Evolutionary conservation across 2,888 invertebrate species (phyloP), one percentile per base, ranked within the genome.

Genomic region (Drosophila helvetica): DNA sequence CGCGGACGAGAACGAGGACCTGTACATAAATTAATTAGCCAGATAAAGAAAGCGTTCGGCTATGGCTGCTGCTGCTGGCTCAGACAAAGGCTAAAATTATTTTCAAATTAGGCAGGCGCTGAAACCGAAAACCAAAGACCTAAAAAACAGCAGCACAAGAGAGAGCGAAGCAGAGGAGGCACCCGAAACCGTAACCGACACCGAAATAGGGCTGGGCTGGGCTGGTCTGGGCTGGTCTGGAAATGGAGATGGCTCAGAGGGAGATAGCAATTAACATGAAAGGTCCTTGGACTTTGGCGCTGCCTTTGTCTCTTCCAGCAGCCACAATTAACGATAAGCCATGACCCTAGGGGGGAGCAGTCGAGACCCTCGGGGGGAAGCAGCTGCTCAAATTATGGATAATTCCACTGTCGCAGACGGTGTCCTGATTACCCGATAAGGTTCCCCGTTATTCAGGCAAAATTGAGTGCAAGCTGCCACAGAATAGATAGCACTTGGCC

Each of bases 21-120:
- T 64, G 56, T 66, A 69, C 82, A 82, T 86, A 85, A 86, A 86
- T 86, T 84, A 86, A 86, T 86, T 84, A 86, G 74, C 66, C 72
- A 72, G 74, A 76, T 73, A 75, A 76, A 74, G 70, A 74, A 74
- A 69, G 56, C 57, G 18, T 46, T 66, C 8, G 38, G 22, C 27
- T 57, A 47, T 63, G 69, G 60, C 52, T 57, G 25, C 5, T 22
- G 22, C 22, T 22, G 22, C 10, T 46, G 46, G 19, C 33, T 33
- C 67, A 69, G 76, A 76, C 70, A 74, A 76, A 68, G 61, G 64
- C 19, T 56, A 43, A 79, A 84, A 84, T 85, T 82, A 85, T 82
- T 80, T 85, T 84, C 76, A 67, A 86, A 84, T 85, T 84, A 86
- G 72, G 64, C 72, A n/a, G 69, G 38, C 65, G 80, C 62, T 51